Conservation (phyloP, 2,113 vertebrate species). For the Eclectus roratus region DNA sequence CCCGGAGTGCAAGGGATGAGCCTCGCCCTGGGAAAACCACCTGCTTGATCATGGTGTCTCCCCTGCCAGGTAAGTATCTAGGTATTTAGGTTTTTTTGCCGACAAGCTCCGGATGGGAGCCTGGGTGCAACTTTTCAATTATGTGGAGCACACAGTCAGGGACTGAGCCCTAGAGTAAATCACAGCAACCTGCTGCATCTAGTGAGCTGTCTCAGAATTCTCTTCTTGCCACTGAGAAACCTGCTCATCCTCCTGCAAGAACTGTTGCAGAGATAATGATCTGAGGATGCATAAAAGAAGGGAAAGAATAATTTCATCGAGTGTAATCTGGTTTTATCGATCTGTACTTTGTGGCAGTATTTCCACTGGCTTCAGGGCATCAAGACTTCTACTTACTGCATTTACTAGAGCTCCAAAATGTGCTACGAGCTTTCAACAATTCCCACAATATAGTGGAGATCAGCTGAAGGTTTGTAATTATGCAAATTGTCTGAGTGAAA, state of each 20-base stretch:
- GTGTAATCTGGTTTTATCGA: not conserved
- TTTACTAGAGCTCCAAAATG: not conserved
- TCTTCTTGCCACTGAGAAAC: not conserved
- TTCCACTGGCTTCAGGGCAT: not conserved
- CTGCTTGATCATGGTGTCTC: too few relatives aligned
- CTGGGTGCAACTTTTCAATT: not conserved
- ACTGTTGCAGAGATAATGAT: not conserved
- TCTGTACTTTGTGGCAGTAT: not conserved
- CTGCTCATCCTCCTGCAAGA: not conserved
- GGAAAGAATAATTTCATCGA: not conserved
- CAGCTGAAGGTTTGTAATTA: not conserved
- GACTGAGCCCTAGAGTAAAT: accelerated
- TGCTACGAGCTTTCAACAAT: not conserved
- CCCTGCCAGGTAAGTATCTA: not conserved
- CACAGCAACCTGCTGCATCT: not conserved
- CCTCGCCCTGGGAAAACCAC: too few relatives aligned
- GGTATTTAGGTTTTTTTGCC: not conserved
- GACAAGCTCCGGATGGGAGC: not conserved
- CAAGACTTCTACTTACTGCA: not conserved
- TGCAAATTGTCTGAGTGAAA: not conserved
- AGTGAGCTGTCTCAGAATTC: not conserved
- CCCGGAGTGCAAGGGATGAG: too few relatives aligned
- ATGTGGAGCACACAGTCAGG: not conserved
- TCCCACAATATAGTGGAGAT: not conserved
- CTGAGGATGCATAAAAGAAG: not conserved